A percentile compares a stretch with the other conserved stretches of the same genome.
phyloP scores from a whole-genome alignment of 2,797 vertebrate genomes.

The Glyptemys insculpta region DNA sequence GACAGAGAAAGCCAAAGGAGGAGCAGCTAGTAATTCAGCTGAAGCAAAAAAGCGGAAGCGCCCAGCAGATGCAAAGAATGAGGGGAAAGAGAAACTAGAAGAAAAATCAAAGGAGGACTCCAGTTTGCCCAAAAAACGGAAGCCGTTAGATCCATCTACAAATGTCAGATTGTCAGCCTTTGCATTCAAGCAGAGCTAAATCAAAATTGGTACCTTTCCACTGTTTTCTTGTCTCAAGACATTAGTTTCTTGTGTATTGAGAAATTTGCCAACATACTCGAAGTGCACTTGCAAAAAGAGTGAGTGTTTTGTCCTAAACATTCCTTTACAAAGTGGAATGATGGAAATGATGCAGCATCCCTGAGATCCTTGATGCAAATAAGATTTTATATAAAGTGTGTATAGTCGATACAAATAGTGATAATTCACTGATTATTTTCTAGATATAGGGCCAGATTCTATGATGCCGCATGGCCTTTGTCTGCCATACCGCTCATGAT shows the following conservation, averaged over 20 bases:
- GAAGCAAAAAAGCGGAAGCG: constrained; percentile 91
- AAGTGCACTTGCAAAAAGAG: not conserved
- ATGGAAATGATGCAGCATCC: not conserved
- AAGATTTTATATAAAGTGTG: not conserved
- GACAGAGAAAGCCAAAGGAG: constrained; percentile 90
- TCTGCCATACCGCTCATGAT: rapidly evolving
- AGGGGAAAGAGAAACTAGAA: constrained; percentile 42
- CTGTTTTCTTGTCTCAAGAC: not conserved
- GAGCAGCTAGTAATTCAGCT: constrained; percentile 51
- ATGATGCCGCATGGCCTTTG: rapidly evolving
- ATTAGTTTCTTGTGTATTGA: not conserved
- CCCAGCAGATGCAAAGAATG: constrained; percentile 46
- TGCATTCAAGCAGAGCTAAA: constrained; percentile 88
- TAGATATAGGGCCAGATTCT: not conserved
- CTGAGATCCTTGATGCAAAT: not conserved
- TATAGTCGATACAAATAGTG: not conserved
- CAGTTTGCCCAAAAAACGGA: constrained; percentile 85
- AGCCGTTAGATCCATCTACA: constrained; percentile 79
- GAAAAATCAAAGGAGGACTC: constrained; percentile 72
- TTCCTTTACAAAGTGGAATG: not conserved
- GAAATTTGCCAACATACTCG: not conserved
- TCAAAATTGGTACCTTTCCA: not conserved
- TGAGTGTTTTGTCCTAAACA: not conserved
- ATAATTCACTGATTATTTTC: not conserved
- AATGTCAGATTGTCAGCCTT: constrained; percentile 89